Evolutionary conservation across 1,140 invertebrate genomes (phyloP), one percentile per base, ranked within the genome.

Genomic region (Melanaphis sacchari): DNA sequence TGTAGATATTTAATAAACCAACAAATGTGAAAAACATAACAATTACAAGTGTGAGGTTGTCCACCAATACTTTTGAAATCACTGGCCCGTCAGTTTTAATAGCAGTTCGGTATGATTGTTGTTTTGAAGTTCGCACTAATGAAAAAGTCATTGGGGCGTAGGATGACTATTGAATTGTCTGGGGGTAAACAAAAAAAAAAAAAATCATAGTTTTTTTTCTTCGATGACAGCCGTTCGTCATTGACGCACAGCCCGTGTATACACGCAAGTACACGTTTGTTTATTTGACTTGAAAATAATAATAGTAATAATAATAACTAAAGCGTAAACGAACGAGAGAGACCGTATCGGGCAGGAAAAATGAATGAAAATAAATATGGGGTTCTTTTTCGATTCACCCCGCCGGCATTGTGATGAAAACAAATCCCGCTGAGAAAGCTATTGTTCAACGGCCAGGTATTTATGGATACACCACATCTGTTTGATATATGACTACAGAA

Each of bases 381-480:
- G 91, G 91, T 82, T 92, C 7, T 36, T 92, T 93, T 85, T 93
- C 18, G 41, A 85, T 46, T 81, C 91, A 82, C 91, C 91, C 91
- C 91, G 91, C 46, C 76, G 91, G 81, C 91, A 93, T 93, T 93
- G 91, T 93, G 91, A 85, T 93, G 91, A 93, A 93, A 93, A 93
- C 91, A 93, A 93, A 85, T 84, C 91, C 91, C 91, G 91, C 91
- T 93, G 91, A 82, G 91, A 82, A 91, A 46, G 76, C 59, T 81
- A 84, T 92, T 92, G 91, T 93, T 93, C 43, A 22, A 15, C 76
- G 22, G 22, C 22, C 81, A 93, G 91, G 81, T 93, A 93, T 93
- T 66, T 66, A 90, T 43, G 54, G 89, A 90, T 31, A 90, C 6
- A 90, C 89, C 91, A 93, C 91, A 93, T 93, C 91, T 93, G 91